Conservation (phyloP, 2,113 vertebrate genomes). For the Clarias magur region DNA sequence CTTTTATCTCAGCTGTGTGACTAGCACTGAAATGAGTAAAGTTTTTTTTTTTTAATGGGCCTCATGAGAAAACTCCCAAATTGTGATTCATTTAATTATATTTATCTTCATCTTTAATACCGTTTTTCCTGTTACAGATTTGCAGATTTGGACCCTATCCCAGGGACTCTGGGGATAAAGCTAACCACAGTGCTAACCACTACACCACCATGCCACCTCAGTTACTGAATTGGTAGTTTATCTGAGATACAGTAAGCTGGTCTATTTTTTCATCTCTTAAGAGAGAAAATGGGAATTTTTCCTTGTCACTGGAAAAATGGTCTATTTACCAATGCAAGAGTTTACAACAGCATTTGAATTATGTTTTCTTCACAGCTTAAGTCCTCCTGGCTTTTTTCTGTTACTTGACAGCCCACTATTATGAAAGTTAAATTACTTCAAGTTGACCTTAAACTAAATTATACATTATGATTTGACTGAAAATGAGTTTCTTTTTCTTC, state of each 20-base stretch:
- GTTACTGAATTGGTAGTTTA: not conserved
- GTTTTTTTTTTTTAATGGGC: not conserved
- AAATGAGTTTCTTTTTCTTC: not conserved
- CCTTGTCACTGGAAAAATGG: not conserved
- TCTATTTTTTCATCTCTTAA: not conserved
- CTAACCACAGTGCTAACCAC: too few species aligned
- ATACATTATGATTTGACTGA: constrained; percentile 13
- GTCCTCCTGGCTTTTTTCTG: not conserved
- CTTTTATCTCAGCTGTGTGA: constrained; percentile 37
- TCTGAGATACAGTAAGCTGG: not conserved
- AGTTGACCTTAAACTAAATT: constrained; percentile 13
- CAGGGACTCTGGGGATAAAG: too few species aligned
- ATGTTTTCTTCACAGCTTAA: constrained; percentile 1
- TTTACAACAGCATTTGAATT: constrained; percentile 15
- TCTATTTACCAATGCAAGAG: constrained; percentile 2
- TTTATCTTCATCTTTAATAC: too few species aligned
- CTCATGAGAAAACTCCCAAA: not conserved
- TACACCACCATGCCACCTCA: too few species aligned
- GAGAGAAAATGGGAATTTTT: not conserved
- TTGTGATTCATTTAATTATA: not conserved
- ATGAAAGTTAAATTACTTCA: constrained; percentile 19
- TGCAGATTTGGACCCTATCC: too few species aligned
- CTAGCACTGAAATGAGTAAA: constrained; percentile 39
- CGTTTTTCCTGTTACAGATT: too few species aligned
- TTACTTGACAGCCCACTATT: not conserved